Conservation (phyloP, 1,140 invertebrate genomes). For the Eriosoma lanigerum region DNA sequence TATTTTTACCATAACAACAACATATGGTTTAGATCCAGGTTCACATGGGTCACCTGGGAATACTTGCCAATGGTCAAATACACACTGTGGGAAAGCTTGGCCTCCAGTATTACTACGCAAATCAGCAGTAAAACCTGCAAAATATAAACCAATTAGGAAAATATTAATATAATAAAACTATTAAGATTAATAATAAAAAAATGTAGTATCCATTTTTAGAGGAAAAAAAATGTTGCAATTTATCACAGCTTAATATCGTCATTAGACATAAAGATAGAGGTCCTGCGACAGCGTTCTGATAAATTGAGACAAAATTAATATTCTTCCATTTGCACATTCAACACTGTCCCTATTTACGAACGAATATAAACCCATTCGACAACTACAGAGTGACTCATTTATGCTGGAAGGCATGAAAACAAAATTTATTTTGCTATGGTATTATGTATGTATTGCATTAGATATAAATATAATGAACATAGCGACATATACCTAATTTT, state of each 20-base stretch:
- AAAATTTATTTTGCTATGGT: constrained; percentile 3
- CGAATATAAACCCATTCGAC: constrained; percentile 3
- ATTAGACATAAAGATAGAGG: constrained; percentile 54
- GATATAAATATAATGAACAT: constrained; percentile 7
- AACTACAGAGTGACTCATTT: constrained; percentile 48
- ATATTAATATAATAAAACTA: background rate
- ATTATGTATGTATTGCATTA: constrained; percentile 40
- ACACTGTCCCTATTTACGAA: constrained; percentile 38
- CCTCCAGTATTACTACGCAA: constrained; percentile 97
- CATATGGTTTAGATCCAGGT: constrained; percentile 73
- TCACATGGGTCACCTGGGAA: constrained; percentile 94
- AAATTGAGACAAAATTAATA: constrained; percentile 30
- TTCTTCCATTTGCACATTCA: constrained; percentile 53
- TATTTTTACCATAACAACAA: constrained; percentile 74
- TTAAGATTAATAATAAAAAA: background rate
- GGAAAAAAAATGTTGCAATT: background rate
- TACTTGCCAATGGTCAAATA: constrained; percentile 99
- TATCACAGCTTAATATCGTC: constrained; percentile 46
- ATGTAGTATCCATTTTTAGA: no score
- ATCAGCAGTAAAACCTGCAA: constrained; percentile 90
- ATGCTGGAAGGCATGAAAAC: constrained; percentile 39
- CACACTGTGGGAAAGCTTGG: constrained; percentile 99
- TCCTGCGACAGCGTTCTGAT: constrained; percentile 49
- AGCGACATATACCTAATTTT: constrained; percentile 41
- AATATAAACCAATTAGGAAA: background rate